phyloP scores from a whole-genome alignment of 2,113 vertebrate genomes.

The Apus apus region DNA sequence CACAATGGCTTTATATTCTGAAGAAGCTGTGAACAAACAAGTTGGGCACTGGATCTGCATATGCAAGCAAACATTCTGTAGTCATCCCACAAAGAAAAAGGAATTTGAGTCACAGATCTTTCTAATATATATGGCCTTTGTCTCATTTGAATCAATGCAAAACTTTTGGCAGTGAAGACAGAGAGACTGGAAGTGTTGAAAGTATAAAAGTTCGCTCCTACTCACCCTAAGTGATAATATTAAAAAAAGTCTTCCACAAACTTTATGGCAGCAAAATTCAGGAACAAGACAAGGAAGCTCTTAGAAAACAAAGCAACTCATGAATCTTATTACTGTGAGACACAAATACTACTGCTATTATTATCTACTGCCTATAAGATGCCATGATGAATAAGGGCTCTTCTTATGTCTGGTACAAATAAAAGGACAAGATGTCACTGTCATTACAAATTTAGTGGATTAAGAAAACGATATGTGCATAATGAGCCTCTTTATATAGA shows the following conservation, averaged over 20 bases:
- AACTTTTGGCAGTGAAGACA: background rate
- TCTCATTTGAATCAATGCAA: background rate
- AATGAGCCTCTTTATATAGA: slow-evolving; percentile 9
- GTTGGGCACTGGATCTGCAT: background rate
- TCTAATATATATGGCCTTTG: background rate
- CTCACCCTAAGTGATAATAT: background rate
- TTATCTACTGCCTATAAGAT: background rate
- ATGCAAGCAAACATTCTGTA: slow-evolving; percentile 20
- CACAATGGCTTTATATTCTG: background rate
- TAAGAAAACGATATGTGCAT: background rate
- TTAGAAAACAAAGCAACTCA: background rate
- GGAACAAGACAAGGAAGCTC: background rate
- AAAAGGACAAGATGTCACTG: slow-evolving; percentile 12
- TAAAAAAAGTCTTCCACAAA: background rate
- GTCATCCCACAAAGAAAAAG: slow-evolving; percentile 1
- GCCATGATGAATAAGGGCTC: background rate
- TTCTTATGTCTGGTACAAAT: background rate
- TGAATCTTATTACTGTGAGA: background rate
- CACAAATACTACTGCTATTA: background rate
- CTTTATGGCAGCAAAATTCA: background rate
- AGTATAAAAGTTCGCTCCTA: slow-evolving; percentile 1
- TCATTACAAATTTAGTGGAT: slow-evolving; percentile 18
- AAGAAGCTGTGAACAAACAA: slow-evolving; percentile 49
- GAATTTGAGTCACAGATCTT: background rate
- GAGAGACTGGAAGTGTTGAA: background rate